Conservation (phyloP, 2,113 vertebrate species). For the Coreoperca whiteheadi region DNA sequence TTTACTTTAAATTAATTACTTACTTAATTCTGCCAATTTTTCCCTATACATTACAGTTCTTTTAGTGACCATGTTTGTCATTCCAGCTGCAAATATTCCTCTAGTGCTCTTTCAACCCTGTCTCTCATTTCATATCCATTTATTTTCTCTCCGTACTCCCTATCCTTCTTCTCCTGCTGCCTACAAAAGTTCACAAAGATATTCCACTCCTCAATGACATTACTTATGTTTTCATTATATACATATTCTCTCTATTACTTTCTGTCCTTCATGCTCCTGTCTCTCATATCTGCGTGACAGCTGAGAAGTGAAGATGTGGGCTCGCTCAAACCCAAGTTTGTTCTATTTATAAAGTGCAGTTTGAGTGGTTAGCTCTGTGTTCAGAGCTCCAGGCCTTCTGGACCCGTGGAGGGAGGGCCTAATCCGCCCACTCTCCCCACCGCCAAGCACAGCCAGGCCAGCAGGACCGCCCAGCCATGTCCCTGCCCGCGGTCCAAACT, state of each 20-base stretch:
- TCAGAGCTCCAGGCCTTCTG: constrained; percentile 51
- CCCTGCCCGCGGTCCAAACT: constrained; percentile 42
- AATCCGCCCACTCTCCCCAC: constrained; percentile 47
- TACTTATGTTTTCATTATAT: constrained; percentile 21
- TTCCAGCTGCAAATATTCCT: constrained; percentile 63
- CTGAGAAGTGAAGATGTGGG: constrained; percentile 54
- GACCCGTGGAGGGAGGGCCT: constrained; percentile 38
- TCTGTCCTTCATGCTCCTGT: constrained; percentile 8
- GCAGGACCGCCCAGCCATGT: constrained; percentile 51
- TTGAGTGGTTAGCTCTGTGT: constrained; percentile 57
- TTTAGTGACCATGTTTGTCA: constrained; percentile 20
- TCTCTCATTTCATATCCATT: constrained; percentile 59
- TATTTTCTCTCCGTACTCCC: constrained; percentile 49
- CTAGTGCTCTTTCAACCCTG: constrained; percentile 42
- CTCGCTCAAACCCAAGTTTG: constrained; percentile 53
- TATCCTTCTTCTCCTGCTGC: constrained; percentile 16
- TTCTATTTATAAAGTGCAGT: constrained; percentile 71
- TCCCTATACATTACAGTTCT: constrained; percentile 24
- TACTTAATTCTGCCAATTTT: constrained; percentile 31
- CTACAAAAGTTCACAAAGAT: constrained; percentile 31
- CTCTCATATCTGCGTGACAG: constrained; percentile 38
- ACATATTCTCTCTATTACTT: not conserved
- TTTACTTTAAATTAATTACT: constrained; percentile 27
- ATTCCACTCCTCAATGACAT: constrained; percentile 50
- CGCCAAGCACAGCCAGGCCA: constrained; percentile 37